These are phyloP conservation scores for Drymodes brunneopygia DNA, from an alignment of 2,113 vertebrate species.

Conservation along the genomic window DNA sequence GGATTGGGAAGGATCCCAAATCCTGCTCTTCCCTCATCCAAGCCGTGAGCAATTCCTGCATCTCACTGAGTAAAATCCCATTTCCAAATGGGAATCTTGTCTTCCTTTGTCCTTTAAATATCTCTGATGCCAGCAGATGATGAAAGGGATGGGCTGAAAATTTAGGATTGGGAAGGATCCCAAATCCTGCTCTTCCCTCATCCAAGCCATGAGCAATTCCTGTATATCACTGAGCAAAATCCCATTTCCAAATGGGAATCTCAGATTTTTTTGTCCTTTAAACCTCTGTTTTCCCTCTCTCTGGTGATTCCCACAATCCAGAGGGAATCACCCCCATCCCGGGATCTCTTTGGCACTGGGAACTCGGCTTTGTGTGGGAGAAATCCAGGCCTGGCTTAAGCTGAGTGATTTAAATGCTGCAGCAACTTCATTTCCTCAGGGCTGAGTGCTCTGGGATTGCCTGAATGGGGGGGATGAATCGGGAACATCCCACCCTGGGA, in stretches of 20 bases:
- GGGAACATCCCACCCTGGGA: neutral
- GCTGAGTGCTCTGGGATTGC: neutral
- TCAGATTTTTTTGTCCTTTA: neutral
- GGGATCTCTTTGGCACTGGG: rapidly evolving
- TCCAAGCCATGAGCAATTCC: too few relatives aligned
- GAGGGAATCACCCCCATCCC: neutral
- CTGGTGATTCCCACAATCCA: neutral
- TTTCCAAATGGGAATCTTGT: neutral
- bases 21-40: neutral
- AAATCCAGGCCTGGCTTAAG: neutral
- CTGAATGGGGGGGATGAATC: neutral
- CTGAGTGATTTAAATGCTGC: neutral
- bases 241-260: neutral
- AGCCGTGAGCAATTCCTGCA: rapidly evolving
- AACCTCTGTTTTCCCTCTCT: neutral
- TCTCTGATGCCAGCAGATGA: neutral
- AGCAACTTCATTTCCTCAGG: neutral
- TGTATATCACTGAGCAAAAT: neutral
- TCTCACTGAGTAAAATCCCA: neutral
- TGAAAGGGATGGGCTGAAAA: neutral
- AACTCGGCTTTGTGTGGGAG: neutral
- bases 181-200: neutral
- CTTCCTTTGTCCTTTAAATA: neutral
- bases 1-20: neutral
- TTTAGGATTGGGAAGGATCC: neutral